Evolutionary conservation across 2,113 vertebrate genomes (phyloP).

Genomic region (Ancistrus triradiatus): DNA sequence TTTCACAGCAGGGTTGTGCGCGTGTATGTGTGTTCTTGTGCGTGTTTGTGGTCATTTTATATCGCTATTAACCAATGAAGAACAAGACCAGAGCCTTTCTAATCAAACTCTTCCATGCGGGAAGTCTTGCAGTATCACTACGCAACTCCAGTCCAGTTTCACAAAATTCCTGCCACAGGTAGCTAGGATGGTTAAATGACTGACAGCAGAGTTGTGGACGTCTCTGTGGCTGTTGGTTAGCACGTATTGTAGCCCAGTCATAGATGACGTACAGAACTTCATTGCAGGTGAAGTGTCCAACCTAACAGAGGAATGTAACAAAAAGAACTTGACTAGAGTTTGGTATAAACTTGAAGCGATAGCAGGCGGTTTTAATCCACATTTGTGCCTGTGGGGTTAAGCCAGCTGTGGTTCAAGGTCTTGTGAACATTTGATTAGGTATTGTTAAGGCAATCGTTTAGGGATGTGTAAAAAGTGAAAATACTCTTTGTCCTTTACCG

Average conservation of each 20-base stretch:
- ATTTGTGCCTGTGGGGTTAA: no score
- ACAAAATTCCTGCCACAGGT: not conserved
- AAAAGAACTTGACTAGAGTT: no score
- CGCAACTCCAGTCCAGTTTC: not conserved
- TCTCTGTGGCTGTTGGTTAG: constrained; percentile 8
- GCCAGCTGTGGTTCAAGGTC: no score
- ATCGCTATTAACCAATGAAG: constrained; percentile 17
- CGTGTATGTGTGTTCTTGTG: constrained; percentile 61
- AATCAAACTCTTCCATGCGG: not conserved
- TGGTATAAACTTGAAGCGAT: no score
- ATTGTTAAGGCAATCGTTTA: no score
- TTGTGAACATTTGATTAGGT: no score
- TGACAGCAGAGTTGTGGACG: not conserved
- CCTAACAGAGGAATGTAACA: not conserved
- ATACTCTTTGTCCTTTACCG: no score
- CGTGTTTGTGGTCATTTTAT: constrained; percentile 27
- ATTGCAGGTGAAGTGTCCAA: constrained; percentile 20
- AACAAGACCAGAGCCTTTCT: constrained; percentile 22
- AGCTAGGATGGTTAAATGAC: constrained; percentile 1
- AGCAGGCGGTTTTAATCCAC: no score
- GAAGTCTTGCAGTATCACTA: not conserved
- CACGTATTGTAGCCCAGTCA: not conserved
- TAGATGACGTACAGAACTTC: constrained; percentile 16
- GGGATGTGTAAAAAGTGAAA: no score
- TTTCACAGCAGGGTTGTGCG: constrained; percentile 66